phyloP scores from a whole-genome alignment of 1,140 invertebrate species.

The Drosophila novamexicana region DNA sequence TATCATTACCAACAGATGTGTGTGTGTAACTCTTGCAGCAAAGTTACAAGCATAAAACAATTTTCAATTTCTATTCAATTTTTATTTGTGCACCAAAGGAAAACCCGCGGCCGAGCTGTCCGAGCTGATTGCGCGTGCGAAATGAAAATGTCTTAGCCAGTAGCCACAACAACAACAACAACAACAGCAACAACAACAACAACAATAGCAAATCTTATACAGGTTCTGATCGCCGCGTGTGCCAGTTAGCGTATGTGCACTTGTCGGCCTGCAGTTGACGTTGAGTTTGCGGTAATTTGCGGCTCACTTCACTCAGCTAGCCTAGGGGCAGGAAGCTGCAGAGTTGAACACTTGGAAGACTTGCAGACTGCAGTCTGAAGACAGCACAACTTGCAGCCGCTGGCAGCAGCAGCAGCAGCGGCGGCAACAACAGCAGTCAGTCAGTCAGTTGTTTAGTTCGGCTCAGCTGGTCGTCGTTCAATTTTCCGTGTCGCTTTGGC shows the following conservation, averaged over 20 bases:
- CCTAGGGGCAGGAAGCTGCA: slow-evolving; percentile 52
- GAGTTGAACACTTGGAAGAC: not conserved
- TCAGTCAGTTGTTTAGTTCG: slow-evolving; percentile 33
- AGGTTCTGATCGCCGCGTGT: slow-evolving; percentile 72
- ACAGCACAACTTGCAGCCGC: slow-evolving; percentile 12
- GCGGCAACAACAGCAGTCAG: slow-evolving; percentile 19
- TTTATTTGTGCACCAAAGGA: slow-evolving; percentile 62
- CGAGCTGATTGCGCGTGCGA: slow-evolving; percentile 65
- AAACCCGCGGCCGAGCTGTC: slow-evolving; percentile 35
- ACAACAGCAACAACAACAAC: slow-evolving; percentile 21
- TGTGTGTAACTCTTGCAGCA: not conserved
- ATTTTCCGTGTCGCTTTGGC: slow-evolving; percentile 54
- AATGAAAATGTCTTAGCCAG: slow-evolving; percentile 79
- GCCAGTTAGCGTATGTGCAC: slow-evolving; percentile 74
- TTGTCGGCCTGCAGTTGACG: slow-evolving; percentile 65
- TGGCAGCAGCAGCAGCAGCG: slow-evolving; percentile 18
- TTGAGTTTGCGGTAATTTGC: slow-evolving; percentile 74
- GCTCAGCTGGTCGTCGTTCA: slow-evolving; percentile 30
- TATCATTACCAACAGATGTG: slow-evolving; percentile 61
- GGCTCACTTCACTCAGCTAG: slow-evolving; percentile 34
- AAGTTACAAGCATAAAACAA: slow-evolving; percentile 64
- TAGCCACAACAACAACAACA: slow-evolving; percentile 42
- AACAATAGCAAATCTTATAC: slow-evolving; percentile 36
- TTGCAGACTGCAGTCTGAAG: slow-evolving; percentile 12
- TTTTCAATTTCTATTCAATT: slow-evolving; percentile 80